Evolutionary conservation across 2,888 invertebrate genomes (phyloP).

Genomic region (Neoscelio sp.): DNA sequence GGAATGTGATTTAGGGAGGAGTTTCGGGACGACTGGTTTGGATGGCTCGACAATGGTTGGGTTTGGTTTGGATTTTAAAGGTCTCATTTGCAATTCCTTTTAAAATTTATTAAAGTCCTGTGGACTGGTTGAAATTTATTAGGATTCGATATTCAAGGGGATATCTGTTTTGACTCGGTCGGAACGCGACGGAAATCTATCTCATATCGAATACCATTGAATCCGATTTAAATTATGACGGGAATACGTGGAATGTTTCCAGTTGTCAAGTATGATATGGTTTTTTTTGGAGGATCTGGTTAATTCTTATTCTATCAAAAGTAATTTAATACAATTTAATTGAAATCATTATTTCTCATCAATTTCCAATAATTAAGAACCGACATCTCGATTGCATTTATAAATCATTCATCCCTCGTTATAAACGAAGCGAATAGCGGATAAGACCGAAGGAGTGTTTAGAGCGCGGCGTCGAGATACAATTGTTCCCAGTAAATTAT

Average conservation of each 20-base stretch:
- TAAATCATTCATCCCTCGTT: conserved; percentile 16
- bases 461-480: not conserved
- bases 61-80: conserved; percentile 59
- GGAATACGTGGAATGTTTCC: conserved; percentile 34
- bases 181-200: conserved; percentile 48
- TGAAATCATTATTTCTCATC: conserved; percentile 10
- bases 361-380: not conserved
- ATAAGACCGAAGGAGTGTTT: conserved; percentile 13
- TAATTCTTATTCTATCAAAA: conserved; percentile 4
- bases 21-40: conserved; percentile 48
- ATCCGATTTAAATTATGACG: conserved; percentile 60
- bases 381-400: not conserved
- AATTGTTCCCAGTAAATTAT: conserved; percentile 10
- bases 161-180: conserved; percentile 60
- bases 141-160: conserved; percentile 67
- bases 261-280: conserved; percentile 25
- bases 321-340: conserved; percentile 24
- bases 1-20: conserved; percentile 64
- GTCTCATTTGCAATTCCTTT: conserved; percentile 67
- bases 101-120: conserved; percentile 66
- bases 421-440: not conserved
- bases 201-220: conserved; percentile 59
- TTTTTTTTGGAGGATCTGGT: conserved; percentile 9
- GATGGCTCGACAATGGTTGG: conserved; percentile 60
- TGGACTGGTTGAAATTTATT: conserved; percentile 66